Conservation (phyloP, 2,797 vertebrate genomes). For the Phoebastria nigripes region DNA sequence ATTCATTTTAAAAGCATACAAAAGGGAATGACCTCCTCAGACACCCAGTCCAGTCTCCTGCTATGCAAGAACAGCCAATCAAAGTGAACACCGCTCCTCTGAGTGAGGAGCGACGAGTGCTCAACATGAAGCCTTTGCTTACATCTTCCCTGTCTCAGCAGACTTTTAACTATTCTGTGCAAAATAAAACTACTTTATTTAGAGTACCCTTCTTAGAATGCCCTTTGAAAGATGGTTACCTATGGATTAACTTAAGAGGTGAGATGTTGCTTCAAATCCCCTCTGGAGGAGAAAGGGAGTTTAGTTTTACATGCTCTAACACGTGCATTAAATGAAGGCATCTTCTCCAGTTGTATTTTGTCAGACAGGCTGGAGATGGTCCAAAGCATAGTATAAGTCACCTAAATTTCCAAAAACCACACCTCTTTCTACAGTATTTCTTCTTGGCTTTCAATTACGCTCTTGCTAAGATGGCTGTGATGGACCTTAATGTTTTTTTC, state of each 20-base stretch:
- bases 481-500: background rate
- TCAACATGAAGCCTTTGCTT: background rate
- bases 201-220: background rate
- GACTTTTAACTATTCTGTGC: background rate
- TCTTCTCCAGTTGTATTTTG: background rate
- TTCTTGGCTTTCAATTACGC: background rate
- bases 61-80: background rate
- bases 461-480: background rate
- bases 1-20: background rate
- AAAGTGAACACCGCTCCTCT: background rate
- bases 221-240: background rate
- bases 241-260: background rate
- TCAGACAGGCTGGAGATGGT: background rate
- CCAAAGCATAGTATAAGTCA: background rate
- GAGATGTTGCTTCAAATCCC: background rate
- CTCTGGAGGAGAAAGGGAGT: background rate
- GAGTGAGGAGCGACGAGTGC: accelerated
- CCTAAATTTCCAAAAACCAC: background rate
- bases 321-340: background rate
- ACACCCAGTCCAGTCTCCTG: background rate
- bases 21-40: background rate
- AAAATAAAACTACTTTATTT: background rate
- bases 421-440: background rate
- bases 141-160: background rate
- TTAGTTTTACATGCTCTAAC: background rate